Evolutionary conservation across 1,140 invertebrate genomes (phyloP).

Genomic region (Tetranychus cinnabarinus): DNA sequence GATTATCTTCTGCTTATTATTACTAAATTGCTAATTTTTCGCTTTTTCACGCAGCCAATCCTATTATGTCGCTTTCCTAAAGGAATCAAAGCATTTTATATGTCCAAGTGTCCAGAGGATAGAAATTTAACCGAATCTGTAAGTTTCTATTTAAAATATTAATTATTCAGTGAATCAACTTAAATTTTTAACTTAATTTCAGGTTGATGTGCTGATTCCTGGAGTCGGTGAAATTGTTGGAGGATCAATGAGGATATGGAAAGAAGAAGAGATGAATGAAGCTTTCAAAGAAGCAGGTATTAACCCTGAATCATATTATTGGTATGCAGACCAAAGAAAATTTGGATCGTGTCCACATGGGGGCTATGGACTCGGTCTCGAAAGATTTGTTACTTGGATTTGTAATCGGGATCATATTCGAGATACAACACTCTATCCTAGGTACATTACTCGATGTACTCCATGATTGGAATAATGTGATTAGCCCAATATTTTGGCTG

Average conservation of each 20-base stretch:
- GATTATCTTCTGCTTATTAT: background rate
- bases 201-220: slow-evolving; percentile 76
- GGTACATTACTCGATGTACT: slow-evolving; percentile 71
- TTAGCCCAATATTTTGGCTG: too few species aligned
- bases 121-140: slow-evolving; percentile 74
- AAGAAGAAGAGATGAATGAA: slow-evolving; percentile 59
- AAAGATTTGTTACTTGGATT: slow-evolving; percentile 91
- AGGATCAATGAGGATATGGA: slow-evolving; percentile 96
- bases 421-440: slow-evolving; percentile 86
- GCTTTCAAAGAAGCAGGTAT: slow-evolving; percentile 70
- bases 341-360: slow-evolving; percentile 90
- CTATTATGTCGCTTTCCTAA: slow-evolving; percentile 80
- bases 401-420: slow-evolving; percentile 85
- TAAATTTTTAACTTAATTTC: background rate
- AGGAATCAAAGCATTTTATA: slow-evolving; percentile 96
- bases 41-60: slow-evolving; percentile 36
- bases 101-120: slow-evolving; percentile 70
- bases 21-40: background rate
- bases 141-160: slow-evolving; percentile 11
- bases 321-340: slow-evolving; percentile 92
- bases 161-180: background rate
- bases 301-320: slow-evolving; percentile 83
- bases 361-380: slow-evolving; percentile 89
- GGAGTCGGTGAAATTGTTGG: slow-evolving; percentile 97
- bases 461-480: slow-evolving; percentile 24